phyloP scores from a whole-genome alignment of 2,797 vertebrate species.

The Tapirus indicus region DNA sequence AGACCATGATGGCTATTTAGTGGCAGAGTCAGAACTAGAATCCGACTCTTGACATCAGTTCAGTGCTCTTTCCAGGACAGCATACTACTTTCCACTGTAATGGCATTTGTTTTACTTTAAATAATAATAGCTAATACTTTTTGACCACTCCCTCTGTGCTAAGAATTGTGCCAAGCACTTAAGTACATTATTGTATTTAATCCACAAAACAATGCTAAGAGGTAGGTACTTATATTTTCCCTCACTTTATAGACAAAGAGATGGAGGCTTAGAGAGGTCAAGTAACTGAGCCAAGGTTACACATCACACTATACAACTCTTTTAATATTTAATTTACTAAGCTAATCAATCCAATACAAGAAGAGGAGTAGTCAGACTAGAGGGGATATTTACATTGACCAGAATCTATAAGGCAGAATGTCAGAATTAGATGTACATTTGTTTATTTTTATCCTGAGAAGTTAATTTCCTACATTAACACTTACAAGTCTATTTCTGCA shows the following conservation, averaged over 20 bases:
- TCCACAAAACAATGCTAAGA: background rate
- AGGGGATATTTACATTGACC: background rate
- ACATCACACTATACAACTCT: background rate
- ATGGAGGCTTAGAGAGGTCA: background rate
- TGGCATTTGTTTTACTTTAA: slow-evolving; percentile 22
- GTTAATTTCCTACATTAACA: slow-evolving; percentile 34
- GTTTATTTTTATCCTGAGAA: slow-evolving; percentile 44
- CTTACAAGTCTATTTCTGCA: slow-evolving; percentile 39
- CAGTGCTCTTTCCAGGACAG: background rate
- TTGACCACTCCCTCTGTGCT: background rate
- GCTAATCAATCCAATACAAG: background rate
- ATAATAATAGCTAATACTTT: slow-evolving; percentile 33
- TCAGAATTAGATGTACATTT: slow-evolving; percentile 35
- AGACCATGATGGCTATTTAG: slow-evolving; percentile 1
- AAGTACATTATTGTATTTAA: background rate
- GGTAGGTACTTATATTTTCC: background rate
- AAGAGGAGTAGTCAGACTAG: slow-evolving; percentile 47
- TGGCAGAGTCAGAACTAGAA: background rate
- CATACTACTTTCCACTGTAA: background rate
- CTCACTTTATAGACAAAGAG: background rate
- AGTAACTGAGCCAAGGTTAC: slow-evolving; percentile 9
- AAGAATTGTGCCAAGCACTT: background rate
- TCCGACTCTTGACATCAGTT: background rate
- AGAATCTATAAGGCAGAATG: background rate
- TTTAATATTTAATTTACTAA: slow-evolving; percentile 67